phyloP scores from a whole-genome alignment of 2,113 vertebrate species.

The Python bivittatus region DNA sequence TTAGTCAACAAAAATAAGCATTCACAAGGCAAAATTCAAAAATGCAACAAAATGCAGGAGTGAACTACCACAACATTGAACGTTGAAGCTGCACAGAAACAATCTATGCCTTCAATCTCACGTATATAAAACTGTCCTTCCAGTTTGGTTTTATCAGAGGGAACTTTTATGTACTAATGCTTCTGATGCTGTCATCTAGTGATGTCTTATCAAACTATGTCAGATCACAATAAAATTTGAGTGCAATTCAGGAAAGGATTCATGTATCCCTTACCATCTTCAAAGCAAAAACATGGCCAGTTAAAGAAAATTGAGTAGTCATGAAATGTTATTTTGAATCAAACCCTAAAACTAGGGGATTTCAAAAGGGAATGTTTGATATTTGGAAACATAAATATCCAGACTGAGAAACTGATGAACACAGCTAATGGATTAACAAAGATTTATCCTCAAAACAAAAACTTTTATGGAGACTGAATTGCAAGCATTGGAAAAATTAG shows the following conservation, averaged over 20 bases:
- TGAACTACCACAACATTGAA: constrained; percentile 14
- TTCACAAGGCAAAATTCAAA: constrained; percentile 29
- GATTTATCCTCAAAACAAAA: no score
- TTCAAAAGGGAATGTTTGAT: no score
- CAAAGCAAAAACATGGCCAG: no score
- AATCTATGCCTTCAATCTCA: constrained; percentile 6
- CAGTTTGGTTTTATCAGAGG: background rate
- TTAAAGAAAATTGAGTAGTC: no score
- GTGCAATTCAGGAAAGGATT: background rate
- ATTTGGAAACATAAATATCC: no score
- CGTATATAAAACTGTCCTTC: background rate
- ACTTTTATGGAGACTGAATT: no score
- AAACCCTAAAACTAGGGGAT: no score
- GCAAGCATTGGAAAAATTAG: no score
- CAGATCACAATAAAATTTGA: background rate
- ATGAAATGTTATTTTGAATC: no score
- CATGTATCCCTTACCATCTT: background rate
- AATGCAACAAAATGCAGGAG: background rate
- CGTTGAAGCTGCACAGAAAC: constrained; percentile 37
- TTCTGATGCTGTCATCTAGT: background rate
- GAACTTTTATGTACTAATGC: background rate
- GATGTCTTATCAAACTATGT: background rate
- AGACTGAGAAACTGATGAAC: no score
- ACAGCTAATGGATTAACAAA: no score
- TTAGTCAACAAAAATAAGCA: constrained; percentile 42